Conservation (phyloP, 53 echinoderm and acorn worm species). For the Patiria pectinifera region DNA sequence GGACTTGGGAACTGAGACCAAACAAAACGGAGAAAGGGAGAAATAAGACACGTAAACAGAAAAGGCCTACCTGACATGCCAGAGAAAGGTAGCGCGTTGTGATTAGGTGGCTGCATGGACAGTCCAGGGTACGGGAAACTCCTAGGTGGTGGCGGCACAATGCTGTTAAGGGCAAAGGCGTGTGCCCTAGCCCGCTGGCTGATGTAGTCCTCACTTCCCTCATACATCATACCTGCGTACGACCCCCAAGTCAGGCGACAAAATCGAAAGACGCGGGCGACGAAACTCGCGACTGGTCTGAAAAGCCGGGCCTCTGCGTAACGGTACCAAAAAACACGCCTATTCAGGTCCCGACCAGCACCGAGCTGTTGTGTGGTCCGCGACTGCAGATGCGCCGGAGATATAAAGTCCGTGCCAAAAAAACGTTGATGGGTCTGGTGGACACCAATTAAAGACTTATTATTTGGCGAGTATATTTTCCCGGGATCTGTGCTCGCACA, state of each 20-base stretch:
- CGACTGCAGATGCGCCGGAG: slow-evolving; percentile 56
- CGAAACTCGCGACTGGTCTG: slow-evolving; percentile 62
- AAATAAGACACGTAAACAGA: slow-evolving; percentile 13
- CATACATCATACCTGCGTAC: slow-evolving; percentile 92
- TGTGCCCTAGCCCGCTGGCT: slow-evolving; percentile 95
- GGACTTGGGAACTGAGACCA: not conserved
- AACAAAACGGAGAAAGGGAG: not conserved
- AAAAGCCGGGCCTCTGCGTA: slow-evolving; percentile 44
- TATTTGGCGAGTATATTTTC: slow-evolving; percentile 58
- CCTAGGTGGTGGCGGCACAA: slow-evolving; percentile 97
- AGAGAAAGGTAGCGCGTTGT: slow-evolving; percentile 87
- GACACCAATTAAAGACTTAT: slow-evolving; percentile 74
- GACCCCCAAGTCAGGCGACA: slow-evolving; percentile 43
- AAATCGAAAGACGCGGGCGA: slow-evolving; percentile 66
- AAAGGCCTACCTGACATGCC: slow-evolving; percentile 69
- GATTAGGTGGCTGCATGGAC: slow-evolving; percentile 92
- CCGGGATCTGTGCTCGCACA: slow-evolving; percentile 32
- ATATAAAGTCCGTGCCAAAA: slow-evolving; percentile 61
- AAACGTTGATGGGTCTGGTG: slow-evolving; percentile 67
- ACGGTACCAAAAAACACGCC: slow-evolving; percentile 32
- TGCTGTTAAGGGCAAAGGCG: slow-evolving; percentile 97
- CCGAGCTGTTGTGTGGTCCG: slow-evolving; percentile 51
- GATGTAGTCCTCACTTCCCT: slow-evolving; percentile 94
- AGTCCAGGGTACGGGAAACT: slow-evolving; percentile 96
- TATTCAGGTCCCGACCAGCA: slow-evolving; percentile 24